A percentile compares a stretch with the other conserved stretches of the same genome.
These are phyloP conservation scores for Ferrisia virgata DNA, from an alignment of 2,888 invertebrate genomes.

Conservation along the genomic window DNA sequence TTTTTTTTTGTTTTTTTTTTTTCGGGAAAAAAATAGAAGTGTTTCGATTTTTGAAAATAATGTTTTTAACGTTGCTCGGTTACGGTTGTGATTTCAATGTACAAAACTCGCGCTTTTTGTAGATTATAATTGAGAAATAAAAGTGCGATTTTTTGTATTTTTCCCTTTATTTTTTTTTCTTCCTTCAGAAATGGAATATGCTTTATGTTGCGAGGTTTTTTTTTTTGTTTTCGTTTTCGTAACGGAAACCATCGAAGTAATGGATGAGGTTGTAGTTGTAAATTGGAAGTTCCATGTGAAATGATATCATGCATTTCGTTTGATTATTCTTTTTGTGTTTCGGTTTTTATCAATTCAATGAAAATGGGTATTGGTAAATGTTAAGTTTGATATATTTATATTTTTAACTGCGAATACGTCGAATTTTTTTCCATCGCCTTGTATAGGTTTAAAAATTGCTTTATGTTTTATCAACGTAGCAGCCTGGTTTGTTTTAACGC, in stretches of 20 bases:
- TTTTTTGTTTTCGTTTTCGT: neutral
- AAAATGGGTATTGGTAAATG: neutral
- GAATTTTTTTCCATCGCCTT: no score
- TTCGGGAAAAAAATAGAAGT: neutral
- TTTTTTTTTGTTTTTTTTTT: neutral
- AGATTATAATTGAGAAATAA: slow-evolving; percentile 10
- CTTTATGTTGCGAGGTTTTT: neutral
- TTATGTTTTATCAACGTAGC: no score
- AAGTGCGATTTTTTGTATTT: slow-evolving; percentile 2
- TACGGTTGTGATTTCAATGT: slow-evolving; percentile 21
- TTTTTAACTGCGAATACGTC: no score
- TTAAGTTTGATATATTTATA: neutral
- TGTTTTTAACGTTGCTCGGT: slow-evolving; percentile 18
- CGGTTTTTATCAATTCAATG: neutral
- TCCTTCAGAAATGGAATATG: neutral
- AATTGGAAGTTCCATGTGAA: neutral
- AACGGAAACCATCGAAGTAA: neutral
- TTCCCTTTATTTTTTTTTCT: neutral
- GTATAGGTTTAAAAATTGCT: no score
- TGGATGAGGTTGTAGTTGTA: neutral
- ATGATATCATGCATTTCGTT: neutral
- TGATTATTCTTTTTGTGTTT: neutral
- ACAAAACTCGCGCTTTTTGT: neutral
- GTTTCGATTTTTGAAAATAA: slow-evolving; percentile 28
- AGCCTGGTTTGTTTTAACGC: no score